Evolutionary conservation across 2,888 invertebrate species (phyloP), one percentile per base, ranked within the genome.

Genomic region (Teleiodes luculella): DNA sequence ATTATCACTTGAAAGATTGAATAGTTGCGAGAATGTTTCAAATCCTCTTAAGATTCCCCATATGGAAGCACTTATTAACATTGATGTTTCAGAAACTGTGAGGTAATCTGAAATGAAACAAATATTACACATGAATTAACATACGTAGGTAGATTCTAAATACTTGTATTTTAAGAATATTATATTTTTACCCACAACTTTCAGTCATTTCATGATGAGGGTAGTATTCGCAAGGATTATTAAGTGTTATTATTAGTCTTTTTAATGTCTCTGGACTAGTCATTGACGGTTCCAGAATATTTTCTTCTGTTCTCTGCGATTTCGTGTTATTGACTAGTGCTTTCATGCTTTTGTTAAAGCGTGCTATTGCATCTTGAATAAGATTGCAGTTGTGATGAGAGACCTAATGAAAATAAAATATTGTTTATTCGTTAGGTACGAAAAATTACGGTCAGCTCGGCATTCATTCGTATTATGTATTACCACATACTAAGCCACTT

Each of bases 1-100:
- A 98, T 94, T 4, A 10, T 31, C 33, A 18, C n/a, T 35, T 35
- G 35, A n/a, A n/a, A 35, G 35, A n/a, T n/a, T 35, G 4, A 35
- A n/a, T n/a, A 35, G 35, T 3, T 35, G 35, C 11, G 35, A 35
- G n/a, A 35, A 35, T 11, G 35, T 35, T 35, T 35, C 35, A 1
- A 35, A 4, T 11, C 35, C 35, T 35, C 35, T 10, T n/a, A 35
- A n/a, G 1, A 35, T 11, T n/a, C 35, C 35, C 35, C 35, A 35
- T 35, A 35, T 33, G 8, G 35, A 35, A 8, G 14, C 11, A 11
- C 33, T 33, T 11, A 8, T 31, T 3, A 35, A 11, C 13, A 33
- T 16, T 16, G 30, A 51, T 13, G 30, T 4, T 24, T 2, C 6
- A 6, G 36, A 7, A 13, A 37, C 24, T 24, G 20, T 36, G 4